Evolutionary conservation across 2,797 vertebrate species (phyloP).

Genomic region (Geotrypetes seraphini): DNA sequence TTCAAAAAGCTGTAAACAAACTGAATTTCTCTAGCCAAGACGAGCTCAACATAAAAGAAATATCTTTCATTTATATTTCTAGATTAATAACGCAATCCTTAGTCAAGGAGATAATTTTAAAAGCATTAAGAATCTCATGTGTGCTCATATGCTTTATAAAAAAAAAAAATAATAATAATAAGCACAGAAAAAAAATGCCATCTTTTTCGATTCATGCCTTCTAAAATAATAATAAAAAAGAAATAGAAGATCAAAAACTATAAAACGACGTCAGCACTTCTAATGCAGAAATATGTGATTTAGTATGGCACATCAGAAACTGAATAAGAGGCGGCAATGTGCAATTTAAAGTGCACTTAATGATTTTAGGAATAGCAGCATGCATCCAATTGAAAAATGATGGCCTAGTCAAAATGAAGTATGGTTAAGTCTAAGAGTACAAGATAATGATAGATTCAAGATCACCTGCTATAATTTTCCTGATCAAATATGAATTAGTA

Average conservation of each 20-base stretch:
- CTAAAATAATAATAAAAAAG: too few species aligned
- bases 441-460: conserved; percentile 5
- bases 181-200: neutral
- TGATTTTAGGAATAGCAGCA: conserved; percentile 17
- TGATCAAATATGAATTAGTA: neutral
- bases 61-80: too few species aligned
- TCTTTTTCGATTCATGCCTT: conserved; percentile 16
- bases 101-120: too few species aligned
- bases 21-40: too few species aligned
- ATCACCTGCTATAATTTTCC: neutral
- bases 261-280: conserved; percentile 9
- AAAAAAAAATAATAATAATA: too few species aligned
- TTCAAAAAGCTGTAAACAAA: too few species aligned
- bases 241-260: conserved; percentile 6
- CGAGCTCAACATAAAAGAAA: too few species aligned
- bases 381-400: conserved; percentile 15
- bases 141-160: conserved; percentile 4
- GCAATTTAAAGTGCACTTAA: conserved; percentile 13
- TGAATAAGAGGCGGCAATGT: conserved; percentile 9
- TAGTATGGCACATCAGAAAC: neutral
- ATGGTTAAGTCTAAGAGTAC: conserved; percentile 6
- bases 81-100: too few species aligned
- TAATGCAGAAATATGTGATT: conserved; percentile 9
- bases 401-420: conserved; percentile 5
- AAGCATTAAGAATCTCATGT: conserved; percentile 18